Base-by-base conservation (phyloP, 2,113 vertebrate species). In the Tetraodon nigroviridis region DNA sequence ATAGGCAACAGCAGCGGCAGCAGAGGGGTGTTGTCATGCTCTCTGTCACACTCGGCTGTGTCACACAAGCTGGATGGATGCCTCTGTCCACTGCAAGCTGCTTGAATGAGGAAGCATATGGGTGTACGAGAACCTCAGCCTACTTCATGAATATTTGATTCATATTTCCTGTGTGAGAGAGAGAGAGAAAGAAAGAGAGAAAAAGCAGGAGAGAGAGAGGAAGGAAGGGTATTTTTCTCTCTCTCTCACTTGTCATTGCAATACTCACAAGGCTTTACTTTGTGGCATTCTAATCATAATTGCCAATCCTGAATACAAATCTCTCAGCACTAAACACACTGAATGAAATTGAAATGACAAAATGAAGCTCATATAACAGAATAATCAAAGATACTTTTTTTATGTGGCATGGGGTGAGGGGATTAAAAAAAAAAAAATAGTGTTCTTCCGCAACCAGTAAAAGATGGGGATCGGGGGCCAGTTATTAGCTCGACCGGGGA, bases 381-480 rank as follows among this genome's bases (percentile, higher is more conserved):
- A 76, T 76, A 80, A 82, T 85, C 84, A 83, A 81, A 82, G 83
- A 82, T 71, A 67, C 62, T 67, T 76, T 81, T 64, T n/a, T 16
- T 16, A 16, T 8, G 21, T 21, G 18, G 54, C n/a, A n/a, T n/a
- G 46, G 60, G 67, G 55, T 59, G 61, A 65, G 47, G 17, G 65
- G 22, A 58, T 47, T n/a, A n/a, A 41, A 51, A 7, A 45, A 24
- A 50, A 29, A 45, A 61, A 75, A 51, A 60, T 69, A 70, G 82
- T 61, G 70, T 76, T 73, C 69, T 81, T 82, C 75, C 71, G 70
- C 69, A 66, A 59, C 51, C 73, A 67, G 75, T 71, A 88, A 86
- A 84, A 91, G 89, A 89, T 85, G 88, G 89, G 90, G 91, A 93
- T 92, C 89, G 88, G 89, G 88, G 91, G 90, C 81, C 92, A 87